These are phyloP conservation scores for Eupeodes latifasciatus DNA, from an alignment of 2,888 invertebrate species.

Conservation along the genomic window DNA sequence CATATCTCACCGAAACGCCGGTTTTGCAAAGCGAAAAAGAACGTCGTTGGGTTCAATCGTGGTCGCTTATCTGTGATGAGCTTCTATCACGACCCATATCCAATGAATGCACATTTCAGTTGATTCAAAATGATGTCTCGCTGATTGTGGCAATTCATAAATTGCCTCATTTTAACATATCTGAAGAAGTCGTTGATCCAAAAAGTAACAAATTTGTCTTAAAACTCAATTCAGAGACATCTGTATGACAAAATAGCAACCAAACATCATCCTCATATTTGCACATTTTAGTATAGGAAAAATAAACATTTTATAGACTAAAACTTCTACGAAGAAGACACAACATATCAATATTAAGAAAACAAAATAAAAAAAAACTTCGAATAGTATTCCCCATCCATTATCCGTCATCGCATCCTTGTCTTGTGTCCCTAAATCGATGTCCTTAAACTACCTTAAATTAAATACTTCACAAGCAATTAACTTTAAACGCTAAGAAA, in stretches of 20 bases:
- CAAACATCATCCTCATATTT: constrained; percentile 83
- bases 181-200: constrained; percentile 98
- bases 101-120: constrained; percentile 94
- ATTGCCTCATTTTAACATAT: constrained; percentile 96
- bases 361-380: constrained; percentile 30
- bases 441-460: constrained; percentile 25
- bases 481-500: constrained; percentile 39
- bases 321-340: constrained; percentile 47
- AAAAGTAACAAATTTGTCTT: constrained; percentile 98
- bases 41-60: constrained; percentile 92
- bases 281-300: constrained; percentile 81
- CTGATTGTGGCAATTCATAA: constrained; percentile 93
- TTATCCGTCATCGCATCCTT: neutral
- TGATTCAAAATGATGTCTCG: constrained; percentile 96
- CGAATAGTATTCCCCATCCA: constrained; percentile 18
- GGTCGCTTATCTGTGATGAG: constrained; percentile 98
- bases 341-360: constrained; percentile 57
- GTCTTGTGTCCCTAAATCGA: constrained; percentile 51
- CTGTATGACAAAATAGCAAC: constrained; percentile 90
- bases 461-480: constrained; percentile 39
- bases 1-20: constrained; percentile 94
- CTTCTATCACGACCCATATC: constrained; percentile 93
- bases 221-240: constrained; percentile 97
- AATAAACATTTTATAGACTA: constrained; percentile 29
- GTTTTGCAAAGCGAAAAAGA: constrained; percentile 94